These are phyloP conservation scores for Cuculus canorus DNA, from an alignment of 2,797 vertebrate genomes.

Conservation along the genomic window DNA sequence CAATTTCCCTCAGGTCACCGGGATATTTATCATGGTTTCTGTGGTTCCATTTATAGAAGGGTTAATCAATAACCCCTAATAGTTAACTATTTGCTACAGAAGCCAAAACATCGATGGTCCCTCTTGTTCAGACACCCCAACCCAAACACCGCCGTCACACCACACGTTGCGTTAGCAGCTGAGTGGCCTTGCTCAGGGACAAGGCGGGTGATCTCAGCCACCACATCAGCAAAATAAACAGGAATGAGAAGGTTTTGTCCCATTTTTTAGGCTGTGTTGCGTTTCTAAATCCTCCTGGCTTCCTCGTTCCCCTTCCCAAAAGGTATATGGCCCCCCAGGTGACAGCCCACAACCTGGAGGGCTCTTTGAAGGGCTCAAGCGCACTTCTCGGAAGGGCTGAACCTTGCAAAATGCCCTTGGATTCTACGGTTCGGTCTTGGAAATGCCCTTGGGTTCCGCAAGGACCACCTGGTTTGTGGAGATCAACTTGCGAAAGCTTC, in stretches of 20 bases:
- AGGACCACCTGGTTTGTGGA: background rate
- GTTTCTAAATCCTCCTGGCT: background rate
- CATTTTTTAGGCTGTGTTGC: fast-evolving
- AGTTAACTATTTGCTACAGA: background rate
- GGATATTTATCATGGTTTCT: background rate
- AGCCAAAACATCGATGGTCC: no score
- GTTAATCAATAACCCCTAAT: background rate
- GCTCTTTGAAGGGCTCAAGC: background rate
- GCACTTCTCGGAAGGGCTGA: fast-evolving
- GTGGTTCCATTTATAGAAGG: background rate
- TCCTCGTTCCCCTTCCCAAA: fast-evolving
- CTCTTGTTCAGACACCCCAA: background rate
- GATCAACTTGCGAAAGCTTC: background rate
- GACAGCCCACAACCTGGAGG: fast-evolving
- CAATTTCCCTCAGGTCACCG: fast-evolving
- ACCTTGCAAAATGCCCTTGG: background rate
- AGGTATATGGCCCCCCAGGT: background rate
- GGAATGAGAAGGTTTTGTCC: fast-evolving
- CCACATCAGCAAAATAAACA: background rate
- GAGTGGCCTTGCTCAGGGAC: background rate
- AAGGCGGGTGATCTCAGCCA: background rate
- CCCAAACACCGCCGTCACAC: fast-evolving
- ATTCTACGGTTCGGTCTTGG: no score
- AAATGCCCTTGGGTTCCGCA: background rate
- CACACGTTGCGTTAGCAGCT: fast-evolving